A percentile compares a stretch with the other conserved stretches of the same genome.
Evolutionary conservation across 2,888 invertebrate genomes (phyloP).

Genomic region (Yponomeuta malinellus): DNA sequence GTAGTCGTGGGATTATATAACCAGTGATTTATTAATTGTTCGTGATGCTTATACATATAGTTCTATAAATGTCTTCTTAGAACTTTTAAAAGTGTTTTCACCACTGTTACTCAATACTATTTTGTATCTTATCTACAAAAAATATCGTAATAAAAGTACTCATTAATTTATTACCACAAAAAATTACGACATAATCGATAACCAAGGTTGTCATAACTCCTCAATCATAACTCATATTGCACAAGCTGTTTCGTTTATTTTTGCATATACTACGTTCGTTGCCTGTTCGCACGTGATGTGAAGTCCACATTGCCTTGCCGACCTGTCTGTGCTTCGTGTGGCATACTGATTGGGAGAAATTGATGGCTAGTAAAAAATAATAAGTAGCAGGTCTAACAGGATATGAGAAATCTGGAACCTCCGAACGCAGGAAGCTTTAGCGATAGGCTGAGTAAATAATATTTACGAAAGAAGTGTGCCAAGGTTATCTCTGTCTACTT

Average conservation of each 20-base stretch:
- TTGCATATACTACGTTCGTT: neutral
- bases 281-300: neutral
- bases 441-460: too few relatives aligned
- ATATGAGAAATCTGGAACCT: too few relatives aligned
- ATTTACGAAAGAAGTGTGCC: too few relatives aligned
- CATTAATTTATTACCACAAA: neutral
- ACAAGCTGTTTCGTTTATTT: neutral
- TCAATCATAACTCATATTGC: neutral
- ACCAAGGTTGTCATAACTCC: conserved; percentile 5
- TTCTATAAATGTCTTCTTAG: too few relatives aligned
- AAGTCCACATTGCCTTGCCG: neutral
- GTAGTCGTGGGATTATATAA: too few relatives aligned
- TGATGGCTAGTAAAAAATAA: conserved; percentile 1
- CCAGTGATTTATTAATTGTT: too few relatives aligned
- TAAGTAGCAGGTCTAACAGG: neutral
- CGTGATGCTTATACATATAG: too few relatives aligned
- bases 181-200: conserved; percentile 5
- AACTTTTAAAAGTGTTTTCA: too few relatives aligned
- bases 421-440: too few relatives aligned
- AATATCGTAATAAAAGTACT: neutral
- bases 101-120: too few relatives aligned
- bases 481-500: too few relatives aligned
- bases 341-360: conserved; percentile 12
- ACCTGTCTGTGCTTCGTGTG: neutral
- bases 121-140: too few relatives aligned